Percentiles rank a stretch among this genome's conserved stretches.
Evolutionary conservation across 2,113 vertebrate species (phyloP).

Genomic region (Arenaria interpres): DNA sequence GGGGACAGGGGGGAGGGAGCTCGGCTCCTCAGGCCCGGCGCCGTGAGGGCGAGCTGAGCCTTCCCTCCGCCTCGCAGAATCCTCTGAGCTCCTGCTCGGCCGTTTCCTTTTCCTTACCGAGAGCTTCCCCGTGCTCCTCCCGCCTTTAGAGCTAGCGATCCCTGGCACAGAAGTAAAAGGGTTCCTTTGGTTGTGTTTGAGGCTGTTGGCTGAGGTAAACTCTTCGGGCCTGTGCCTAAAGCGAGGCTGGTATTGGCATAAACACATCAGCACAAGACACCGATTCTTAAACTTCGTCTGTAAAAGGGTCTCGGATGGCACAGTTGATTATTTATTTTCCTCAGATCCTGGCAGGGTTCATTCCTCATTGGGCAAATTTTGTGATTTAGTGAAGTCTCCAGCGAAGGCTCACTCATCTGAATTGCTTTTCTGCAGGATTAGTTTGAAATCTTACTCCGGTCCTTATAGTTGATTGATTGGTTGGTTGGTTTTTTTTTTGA

Average conservation of each 20-base stretch:
- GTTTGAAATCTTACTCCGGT: neutral
- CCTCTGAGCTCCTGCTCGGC: neutral
- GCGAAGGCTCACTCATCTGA: neutral
- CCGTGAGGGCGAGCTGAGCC: neutral
- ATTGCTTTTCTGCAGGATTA: neutral
- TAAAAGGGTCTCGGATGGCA: neutral
- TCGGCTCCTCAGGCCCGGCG: neutral
- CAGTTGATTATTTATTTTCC: neutral
- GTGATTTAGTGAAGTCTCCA: neutral
- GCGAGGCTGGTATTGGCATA: neutral
- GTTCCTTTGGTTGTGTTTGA: fast-evolving
- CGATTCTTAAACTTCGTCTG: neutral
- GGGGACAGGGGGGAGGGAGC: too few species aligned
- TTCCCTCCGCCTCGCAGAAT: too few species aligned
- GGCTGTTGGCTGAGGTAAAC: neutral
- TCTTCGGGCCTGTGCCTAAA: neutral
- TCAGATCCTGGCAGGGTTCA: neutral
- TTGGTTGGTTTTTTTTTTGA: neutral
- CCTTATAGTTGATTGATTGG: fast-evolving
- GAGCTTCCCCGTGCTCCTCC: fast-evolving
- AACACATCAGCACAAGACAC: neutral
- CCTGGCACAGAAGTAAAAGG: neutral
- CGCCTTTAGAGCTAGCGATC: neutral
- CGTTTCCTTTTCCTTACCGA: neutral
- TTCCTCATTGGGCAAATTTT: neutral